Percentiles rank a stretch among this genome's conserved stretches.
These are phyloP conservation scores for Alviniconcha strummeri DNA, from an alignment of 2,888 invertebrate genomes.

Conservation along the genomic window DNA sequence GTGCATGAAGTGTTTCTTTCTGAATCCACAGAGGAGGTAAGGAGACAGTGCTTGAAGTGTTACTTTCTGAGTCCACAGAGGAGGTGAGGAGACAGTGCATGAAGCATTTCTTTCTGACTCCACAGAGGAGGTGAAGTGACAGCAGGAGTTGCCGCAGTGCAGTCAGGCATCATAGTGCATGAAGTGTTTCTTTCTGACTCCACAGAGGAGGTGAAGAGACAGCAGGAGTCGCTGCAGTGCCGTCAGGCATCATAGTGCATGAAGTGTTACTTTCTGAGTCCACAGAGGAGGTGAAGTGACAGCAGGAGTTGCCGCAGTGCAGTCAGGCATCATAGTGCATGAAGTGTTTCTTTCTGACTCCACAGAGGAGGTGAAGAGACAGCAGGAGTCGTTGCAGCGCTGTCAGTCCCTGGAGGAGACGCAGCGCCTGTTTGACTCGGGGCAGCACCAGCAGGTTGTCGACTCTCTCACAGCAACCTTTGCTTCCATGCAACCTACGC, in stretches of 20 bases:
- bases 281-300: neutral
- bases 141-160: neutral
- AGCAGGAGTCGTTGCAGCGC: constrained; percentile 68
- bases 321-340: too few relatives aligned
- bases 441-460: constrained; percentile 68
- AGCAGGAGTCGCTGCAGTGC: too few relatives aligned
- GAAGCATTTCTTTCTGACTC: neutral
- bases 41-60: neutral
- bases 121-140: neutral
- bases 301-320: neutral
- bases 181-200: neutral
- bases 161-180: neutral
- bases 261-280: neutral
- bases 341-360: too few relatives aligned
- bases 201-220: neutral
- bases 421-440: constrained; percentile 68
- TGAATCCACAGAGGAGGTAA: neutral
- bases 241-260: neutral
- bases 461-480: constrained; percentile 64
- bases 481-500: neutral
- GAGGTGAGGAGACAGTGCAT: neutral
- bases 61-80: neutral
- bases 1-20: neutral
- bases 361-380: constrained; percentile 62
- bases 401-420: constrained; percentile 73